Percentiles rank a stretch among this genome's conserved stretches.
Conservation (phyloP, 2,113 vertebrate genomes). For the Empidonax traillii region DNA sequence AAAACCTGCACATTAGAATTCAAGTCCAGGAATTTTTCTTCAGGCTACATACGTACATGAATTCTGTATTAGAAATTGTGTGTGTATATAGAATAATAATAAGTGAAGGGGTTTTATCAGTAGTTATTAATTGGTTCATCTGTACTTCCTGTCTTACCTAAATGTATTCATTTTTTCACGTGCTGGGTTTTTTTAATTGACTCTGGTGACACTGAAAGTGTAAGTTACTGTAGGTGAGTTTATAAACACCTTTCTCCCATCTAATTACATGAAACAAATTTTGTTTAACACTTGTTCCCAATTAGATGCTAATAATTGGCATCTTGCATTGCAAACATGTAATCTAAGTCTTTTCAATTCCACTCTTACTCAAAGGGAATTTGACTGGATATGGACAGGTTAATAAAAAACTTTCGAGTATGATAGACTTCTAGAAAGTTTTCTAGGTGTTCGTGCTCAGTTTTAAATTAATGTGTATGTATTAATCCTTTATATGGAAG, state of each 20-base stretch:
- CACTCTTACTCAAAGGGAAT: background rate
- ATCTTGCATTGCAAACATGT: background rate
- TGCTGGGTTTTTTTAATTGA: background rate
- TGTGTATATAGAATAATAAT: background rate
- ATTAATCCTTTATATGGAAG: background rate
- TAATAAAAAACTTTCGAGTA: background rate
- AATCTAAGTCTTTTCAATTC: background rate
- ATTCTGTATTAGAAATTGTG: background rate
- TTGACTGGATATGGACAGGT: background rate
- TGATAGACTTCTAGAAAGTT: background rate
- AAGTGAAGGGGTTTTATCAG: background rate
- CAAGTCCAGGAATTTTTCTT: background rate
- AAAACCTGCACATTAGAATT: conserved; percentile 2
- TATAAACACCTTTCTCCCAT: background rate
- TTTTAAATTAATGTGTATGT: background rate
- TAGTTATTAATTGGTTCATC: background rate
- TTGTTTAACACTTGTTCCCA: background rate
- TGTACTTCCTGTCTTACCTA: background rate
- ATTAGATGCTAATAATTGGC: background rate
- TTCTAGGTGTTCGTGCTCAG: background rate
- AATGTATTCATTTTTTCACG: background rate
- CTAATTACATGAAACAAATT: background rate
- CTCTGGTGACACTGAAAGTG: background rate
- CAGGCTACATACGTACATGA: background rate
- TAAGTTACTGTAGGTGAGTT: background rate